Percentiles rank a stretch among this genome's conserved stretches.
Conservation (phyloP, 2,113 vertebrate genomes). For the Nerophis ophidion region DNA sequence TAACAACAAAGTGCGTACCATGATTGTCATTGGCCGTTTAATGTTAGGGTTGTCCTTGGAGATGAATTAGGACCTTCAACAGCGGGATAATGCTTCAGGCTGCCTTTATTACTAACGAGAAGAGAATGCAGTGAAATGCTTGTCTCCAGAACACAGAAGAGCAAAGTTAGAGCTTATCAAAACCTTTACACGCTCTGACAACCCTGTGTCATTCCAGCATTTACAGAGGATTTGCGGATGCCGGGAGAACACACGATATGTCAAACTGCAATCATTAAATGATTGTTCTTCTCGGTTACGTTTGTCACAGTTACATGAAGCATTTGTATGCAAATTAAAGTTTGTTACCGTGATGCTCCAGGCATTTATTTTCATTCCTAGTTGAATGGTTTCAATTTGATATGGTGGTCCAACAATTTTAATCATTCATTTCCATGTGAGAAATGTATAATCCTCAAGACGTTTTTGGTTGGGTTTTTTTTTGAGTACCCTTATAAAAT, state of each 20-base stretch:
- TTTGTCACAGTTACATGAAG: constrained; percentile 37
- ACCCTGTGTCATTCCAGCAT: constrained; percentile 38
- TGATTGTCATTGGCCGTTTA: constrained; percentile 19
- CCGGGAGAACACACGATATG: constrained; percentile 44
- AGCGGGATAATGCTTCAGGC: constrained; percentile 28
- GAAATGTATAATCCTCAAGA: constrained; percentile 2
- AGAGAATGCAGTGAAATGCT: constrained; percentile 29
- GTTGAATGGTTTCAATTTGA: constrained; percentile 28
- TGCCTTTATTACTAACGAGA: constrained; percentile 41
- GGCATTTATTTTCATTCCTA: constrained; percentile 25
- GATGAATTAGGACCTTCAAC: constrained; percentile 39
- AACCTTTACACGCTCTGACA: constrained; percentile 47
- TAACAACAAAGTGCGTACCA: too few species aligned
- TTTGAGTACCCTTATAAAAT: background rate
- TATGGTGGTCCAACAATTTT: constrained; percentile 19
- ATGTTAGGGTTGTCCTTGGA: constrained; percentile 7
- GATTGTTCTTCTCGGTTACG: constrained; percentile 48
- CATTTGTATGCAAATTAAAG: constrained; percentile 55
- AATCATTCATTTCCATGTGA: constrained; percentile 16
- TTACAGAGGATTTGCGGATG: constrained; percentile 55
- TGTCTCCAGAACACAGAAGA: constrained; percentile 38
- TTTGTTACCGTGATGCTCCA: constrained; percentile 13
- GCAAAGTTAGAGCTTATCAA: constrained; percentile 59
- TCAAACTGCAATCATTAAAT: constrained; percentile 55
- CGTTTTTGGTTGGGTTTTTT: background rate